Percentiles rank a stretch among this genome's conserved stretches.
Conservation (phyloP, 2,113 vertebrate genomes). For the Lasiurus borealis region DNA sequence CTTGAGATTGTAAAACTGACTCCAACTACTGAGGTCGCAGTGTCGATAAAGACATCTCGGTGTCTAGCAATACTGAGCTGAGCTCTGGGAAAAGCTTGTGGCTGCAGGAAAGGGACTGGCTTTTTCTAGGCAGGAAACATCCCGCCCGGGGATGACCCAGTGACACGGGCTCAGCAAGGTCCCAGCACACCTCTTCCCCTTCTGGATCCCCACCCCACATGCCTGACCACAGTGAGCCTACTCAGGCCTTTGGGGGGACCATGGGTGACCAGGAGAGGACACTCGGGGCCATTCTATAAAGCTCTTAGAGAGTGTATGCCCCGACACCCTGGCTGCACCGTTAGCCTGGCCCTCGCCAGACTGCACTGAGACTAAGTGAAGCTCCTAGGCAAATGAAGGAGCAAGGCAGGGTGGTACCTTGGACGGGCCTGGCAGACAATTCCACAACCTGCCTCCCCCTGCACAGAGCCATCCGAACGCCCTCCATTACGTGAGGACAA, state of each 20-base stretch:
- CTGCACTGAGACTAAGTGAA: neutral
- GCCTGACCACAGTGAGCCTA: neutral
- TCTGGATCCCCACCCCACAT: neutral
- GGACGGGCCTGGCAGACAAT: neutral
- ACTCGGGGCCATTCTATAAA: neutral
- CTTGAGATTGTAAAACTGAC: neutral
- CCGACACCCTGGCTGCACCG: neutral
- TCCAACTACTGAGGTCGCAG: neutral
- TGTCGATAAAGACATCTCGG: neutral
- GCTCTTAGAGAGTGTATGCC: neutral
- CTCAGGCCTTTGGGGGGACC: neutral
- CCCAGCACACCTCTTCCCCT: too few relatives aligned
- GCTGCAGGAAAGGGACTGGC: neutral
- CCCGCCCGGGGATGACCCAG: neutral
- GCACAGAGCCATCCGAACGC: neutral
- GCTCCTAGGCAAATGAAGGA: neutral
- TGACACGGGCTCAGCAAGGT: neutral
- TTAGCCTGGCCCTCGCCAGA: neutral
- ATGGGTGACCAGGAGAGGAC: neutral
- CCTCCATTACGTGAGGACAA: neutral
- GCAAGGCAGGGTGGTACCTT: neutral
- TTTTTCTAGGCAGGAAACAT: neutral
- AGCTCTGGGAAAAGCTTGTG: neutral
- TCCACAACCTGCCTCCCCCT: neutral
- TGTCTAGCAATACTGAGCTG: neutral